Conservation (phyloP, 2,797 vertebrate species). For the Malacoctenus gilli region DNA sequence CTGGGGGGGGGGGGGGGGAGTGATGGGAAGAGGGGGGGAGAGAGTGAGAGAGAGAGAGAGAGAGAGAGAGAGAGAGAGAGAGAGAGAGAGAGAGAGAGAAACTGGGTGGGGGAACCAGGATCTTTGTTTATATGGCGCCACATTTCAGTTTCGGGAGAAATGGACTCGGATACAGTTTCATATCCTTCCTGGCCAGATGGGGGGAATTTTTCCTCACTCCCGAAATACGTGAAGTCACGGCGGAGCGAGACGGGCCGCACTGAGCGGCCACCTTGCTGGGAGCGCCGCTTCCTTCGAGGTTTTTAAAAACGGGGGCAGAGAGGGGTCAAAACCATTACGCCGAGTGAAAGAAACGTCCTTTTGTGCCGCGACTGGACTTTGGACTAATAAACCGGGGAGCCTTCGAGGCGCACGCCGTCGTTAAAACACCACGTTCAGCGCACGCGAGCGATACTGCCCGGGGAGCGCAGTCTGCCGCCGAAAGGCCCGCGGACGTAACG, state of each 20-base stretch:
- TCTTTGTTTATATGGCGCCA: constrained; percentile 70
- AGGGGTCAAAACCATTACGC: constrained; percentile 52
- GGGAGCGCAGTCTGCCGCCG: constrained; percentile 30
- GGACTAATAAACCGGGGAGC: constrained; percentile 54
- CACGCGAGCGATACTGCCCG: constrained; percentile 25
- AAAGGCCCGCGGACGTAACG: constrained; percentile 42
- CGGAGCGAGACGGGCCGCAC: constrained; percentile 45
- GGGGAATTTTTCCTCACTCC: constrained; percentile 68
- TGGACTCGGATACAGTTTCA: constrained; percentile 74
- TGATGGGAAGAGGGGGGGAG: constrained; percentile 48
- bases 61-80: constrained; percentile 35
- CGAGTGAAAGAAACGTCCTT: constrained; percentile 44
- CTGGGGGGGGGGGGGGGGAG: constrained; percentile 17
- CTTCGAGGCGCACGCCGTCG: constrained; percentile 16
- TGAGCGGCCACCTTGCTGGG: constrained; percentile 51
- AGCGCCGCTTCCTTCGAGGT: constrained; percentile 62
- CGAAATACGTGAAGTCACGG: constrained; percentile 74
- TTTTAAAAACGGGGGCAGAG: constrained; percentile 23
- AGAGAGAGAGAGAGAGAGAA: constrained; percentile 9
- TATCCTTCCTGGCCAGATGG: constrained; percentile 68
- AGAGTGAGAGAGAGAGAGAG: constrained; percentile 9
- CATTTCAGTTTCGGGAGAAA: constrained; percentile 67
- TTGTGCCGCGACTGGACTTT: constrained; percentile 42
- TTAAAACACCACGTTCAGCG: constrained; percentile 41
- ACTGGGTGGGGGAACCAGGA: constrained; percentile 27